Conservation (phyloP, 2,888 invertebrate genomes). For the Lepidocyrtoides sp. region DNA sequence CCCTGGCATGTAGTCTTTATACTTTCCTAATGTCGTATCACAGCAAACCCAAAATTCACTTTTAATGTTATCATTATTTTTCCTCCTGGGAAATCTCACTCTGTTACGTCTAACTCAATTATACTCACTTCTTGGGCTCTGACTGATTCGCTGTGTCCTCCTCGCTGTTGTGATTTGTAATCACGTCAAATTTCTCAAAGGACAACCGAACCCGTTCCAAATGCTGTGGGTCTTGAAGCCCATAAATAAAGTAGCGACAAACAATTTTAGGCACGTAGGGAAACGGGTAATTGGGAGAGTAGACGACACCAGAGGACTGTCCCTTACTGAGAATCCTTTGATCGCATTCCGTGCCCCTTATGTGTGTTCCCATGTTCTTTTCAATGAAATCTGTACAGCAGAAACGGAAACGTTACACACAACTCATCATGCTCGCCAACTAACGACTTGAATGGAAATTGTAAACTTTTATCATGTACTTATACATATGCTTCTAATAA, state of each 20-base stretch:
- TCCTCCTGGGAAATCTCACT: slow-evolving; percentile 1
- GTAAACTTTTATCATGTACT: background rate
- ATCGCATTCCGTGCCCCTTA: slow-evolving; percentile 99
- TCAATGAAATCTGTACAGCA: slow-evolving; percentile 93
- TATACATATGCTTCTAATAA: background rate
- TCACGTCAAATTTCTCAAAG: slow-evolving; percentile 96
- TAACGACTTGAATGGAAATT: background rate
- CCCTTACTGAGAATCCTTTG: slow-evolving; percentile 98
- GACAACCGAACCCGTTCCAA: slow-evolving; percentile 97
- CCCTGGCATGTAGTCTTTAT: background rate
- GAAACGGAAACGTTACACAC: background rate
- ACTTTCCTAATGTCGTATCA: background rate
- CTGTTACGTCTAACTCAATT: slow-evolving; percentile 14
- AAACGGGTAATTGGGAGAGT: slow-evolving; percentile 98
- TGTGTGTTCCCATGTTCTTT: slow-evolving; percentile 97
- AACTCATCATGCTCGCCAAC: no score
- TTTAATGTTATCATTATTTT: slow-evolving; percentile 36
- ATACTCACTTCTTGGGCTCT: slow-evolving; percentile 74
- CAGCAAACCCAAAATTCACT: background rate
- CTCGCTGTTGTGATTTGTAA: slow-evolving; percentile 90
- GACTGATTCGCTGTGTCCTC: slow-evolving; percentile 82
- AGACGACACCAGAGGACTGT: slow-evolving; percentile 96
- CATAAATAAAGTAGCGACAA: slow-evolving; percentile 99
- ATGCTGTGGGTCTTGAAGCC: slow-evolving; percentile 98
- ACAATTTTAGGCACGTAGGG: slow-evolving; percentile 98